Evolutionary conservation across 2,888 invertebrate species (phyloP).

Genomic region (Aphrophora alni): DNA sequence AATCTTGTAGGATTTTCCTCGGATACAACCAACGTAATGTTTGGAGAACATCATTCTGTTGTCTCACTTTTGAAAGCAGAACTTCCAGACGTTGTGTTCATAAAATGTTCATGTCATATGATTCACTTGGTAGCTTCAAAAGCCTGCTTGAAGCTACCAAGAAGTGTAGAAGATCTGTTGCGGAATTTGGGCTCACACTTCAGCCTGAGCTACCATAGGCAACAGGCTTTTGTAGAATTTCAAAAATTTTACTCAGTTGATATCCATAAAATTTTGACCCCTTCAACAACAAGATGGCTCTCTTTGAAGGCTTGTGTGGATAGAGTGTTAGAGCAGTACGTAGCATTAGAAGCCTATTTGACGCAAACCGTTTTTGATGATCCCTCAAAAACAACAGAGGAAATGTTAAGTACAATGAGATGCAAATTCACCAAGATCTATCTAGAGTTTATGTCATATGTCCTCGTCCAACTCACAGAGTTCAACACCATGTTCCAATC

Average conservation of each 20-base stretch:
- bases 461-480: background rate
- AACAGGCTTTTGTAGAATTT: conserved; percentile 16
- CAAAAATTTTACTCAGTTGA: conserved; percentile 26
- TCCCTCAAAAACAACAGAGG: conserved; percentile 16
- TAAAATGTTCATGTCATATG: conserved; percentile 26
- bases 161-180: conserved; percentile 7
- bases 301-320: conserved; percentile 20
- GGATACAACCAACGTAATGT: conserved; percentile 31
- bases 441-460: conserved; percentile 24
- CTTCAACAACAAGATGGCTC: conserved; percentile 26
- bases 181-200: conserved; percentile 18
- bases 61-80: background rate
- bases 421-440: conserved; percentile 17
- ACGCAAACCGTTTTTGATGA: conserved; percentile 21
- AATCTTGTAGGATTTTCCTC: too few species aligned
- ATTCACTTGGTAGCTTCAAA: conserved; percentile 26
- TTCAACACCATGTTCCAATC: conserved; percentile 7
- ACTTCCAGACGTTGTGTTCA: conserved; percentile 3
- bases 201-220: conserved; percentile 10
- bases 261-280: conserved; percentile 12
- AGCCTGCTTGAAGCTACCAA: conserved; percentile 3
- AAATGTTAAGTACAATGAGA: conserved; percentile 18
- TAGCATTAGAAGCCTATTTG: conserved; percentile 16
- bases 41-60: conserved; percentile 23
- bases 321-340: conserved; percentile 21